Conservation (phyloP, 2,797 vertebrate genomes). For the Myiothlypis chrysogaster region DNA sequence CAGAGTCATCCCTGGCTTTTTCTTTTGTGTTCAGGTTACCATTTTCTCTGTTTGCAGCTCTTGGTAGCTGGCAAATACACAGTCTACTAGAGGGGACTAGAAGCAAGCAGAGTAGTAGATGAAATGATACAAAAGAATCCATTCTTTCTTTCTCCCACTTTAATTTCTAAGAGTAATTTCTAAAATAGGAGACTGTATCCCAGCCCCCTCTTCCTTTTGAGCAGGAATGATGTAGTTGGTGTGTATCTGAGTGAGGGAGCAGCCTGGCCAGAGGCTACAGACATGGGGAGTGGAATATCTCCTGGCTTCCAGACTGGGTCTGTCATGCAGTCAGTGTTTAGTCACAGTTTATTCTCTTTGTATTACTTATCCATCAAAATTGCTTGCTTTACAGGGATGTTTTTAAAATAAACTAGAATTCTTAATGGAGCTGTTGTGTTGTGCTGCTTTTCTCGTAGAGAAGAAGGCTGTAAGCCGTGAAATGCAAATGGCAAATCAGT, state of each 20-base stretch:
- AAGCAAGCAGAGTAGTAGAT: background rate
- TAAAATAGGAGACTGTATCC: background rate
- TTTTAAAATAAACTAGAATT: background rate
- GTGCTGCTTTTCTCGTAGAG: background rate
- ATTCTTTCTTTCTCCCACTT: background rate
- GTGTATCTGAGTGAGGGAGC: rapidly evolving
- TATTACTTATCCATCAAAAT: background rate
- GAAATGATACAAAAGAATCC: background rate
- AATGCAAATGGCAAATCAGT: background rate
- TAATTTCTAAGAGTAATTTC: background rate
- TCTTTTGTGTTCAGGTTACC: background rate
- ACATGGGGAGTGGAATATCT: rapidly evolving
- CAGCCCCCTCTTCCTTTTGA: background rate
- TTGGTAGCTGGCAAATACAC: background rate
- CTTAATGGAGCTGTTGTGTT: background rate
- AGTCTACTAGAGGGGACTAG: background rate
- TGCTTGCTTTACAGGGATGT: background rate
- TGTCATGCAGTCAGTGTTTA: background rate
- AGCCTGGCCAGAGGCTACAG: background rate
- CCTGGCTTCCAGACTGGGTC: background rate
- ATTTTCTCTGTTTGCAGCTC: background rate
- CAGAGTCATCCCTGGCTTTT: background rate
- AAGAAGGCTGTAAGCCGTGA: background rate
- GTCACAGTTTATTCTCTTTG: background rate
- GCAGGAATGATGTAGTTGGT: background rate